These are phyloP conservation scores for Batillaria attramentaria DNA, from an alignment of 1,140 invertebrate species.

Conservation along the genomic window DNA sequence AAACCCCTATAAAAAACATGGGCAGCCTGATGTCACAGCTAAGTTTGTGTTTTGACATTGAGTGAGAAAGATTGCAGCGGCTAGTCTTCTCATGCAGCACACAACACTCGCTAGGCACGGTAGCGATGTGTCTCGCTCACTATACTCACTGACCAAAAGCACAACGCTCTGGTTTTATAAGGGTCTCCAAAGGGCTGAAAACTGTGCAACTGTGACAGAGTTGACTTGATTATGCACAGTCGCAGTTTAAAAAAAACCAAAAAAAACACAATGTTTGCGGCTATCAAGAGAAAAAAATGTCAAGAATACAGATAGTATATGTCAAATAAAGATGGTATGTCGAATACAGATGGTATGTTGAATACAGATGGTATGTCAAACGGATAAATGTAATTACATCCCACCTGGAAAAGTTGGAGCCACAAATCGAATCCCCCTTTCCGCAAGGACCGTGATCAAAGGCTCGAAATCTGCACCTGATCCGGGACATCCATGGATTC, in stretches of 20 bases:
- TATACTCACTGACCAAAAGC: too few species aligned
- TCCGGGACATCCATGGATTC: conserved; percentile 14
- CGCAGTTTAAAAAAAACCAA: not conserved
- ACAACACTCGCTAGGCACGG: too few species aligned
- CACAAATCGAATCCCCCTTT: conserved; percentile 20
- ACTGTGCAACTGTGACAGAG: not conserved
- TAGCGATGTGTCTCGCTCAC: too few species aligned
- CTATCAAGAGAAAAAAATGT: not conserved
- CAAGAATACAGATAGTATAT: not conserved
- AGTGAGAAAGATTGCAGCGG: too few species aligned
- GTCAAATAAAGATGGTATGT: not conserved
- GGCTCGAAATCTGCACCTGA: conserved; percentile 23
- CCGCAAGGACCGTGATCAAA: not conserved
- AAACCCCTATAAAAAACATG: too few species aligned
- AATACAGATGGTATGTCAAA: not conserved
- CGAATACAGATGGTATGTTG: not conserved
- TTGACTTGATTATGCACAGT: not conserved
- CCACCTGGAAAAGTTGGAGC: conserved; percentile 24
- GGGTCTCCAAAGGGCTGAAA: too few species aligned
- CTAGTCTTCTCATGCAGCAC: too few species aligned
- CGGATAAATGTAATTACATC: not conserved
- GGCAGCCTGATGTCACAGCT: too few species aligned
- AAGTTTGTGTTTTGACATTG: too few species aligned
- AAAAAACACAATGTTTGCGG: not conserved
- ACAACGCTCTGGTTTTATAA: too few species aligned